Conservation (phyloP, 1,140 invertebrate species). For the Aporrectodea caliginosa region DNA sequence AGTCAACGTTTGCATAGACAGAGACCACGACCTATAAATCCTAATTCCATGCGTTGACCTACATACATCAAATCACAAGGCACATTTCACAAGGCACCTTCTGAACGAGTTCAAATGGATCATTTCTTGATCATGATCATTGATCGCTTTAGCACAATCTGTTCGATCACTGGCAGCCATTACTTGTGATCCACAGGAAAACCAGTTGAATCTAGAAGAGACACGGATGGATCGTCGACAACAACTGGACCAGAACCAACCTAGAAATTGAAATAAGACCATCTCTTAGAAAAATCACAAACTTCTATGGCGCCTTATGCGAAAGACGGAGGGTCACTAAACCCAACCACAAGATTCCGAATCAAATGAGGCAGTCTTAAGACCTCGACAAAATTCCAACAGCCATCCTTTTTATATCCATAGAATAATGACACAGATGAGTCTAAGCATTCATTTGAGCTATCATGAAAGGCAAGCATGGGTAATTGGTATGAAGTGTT, state of each 20-base stretch:
- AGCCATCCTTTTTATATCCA: neutral
- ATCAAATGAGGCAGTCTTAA: neutral
- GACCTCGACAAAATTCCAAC: neutral
- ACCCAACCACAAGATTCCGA: neutral
- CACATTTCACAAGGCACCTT: neutral
- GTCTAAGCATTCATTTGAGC: no score
- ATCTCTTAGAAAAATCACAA: no score
- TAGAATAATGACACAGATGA: neutral
- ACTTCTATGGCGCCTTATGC: no score
- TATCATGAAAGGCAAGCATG: no score
- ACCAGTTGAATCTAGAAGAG: neutral
- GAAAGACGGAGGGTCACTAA: neutral
- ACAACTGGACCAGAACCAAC: neutral
- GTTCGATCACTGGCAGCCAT: neutral
- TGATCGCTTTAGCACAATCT: neutral
- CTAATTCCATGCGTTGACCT: no score
- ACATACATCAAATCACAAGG: neutral
- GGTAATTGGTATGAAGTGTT: no score
- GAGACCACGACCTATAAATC: neutral
- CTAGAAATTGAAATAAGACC: neutral
- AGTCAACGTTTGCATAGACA: neutral
- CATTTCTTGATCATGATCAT: neutral
- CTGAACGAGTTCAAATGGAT: neutral
- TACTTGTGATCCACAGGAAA: neutral
- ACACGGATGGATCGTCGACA: neutral